Evolutionary conservation across 2,113 vertebrate genomes (phyloP), one percentile per base, ranked within the genome.

Genomic region (Gallinago paraguaiae): DNA sequence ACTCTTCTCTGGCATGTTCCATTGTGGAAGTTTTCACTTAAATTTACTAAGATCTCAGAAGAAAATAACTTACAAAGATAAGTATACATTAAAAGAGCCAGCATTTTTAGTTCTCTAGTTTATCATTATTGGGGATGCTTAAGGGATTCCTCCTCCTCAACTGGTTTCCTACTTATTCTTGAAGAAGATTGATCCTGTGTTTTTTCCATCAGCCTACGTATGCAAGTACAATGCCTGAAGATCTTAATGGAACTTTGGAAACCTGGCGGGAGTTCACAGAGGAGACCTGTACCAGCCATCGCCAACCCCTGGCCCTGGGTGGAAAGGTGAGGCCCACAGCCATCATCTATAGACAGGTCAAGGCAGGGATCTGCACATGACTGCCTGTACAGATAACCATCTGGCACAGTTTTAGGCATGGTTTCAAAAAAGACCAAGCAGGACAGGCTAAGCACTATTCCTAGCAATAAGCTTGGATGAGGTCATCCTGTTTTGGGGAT

Each of bases 341-440:
- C 46, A 54, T 27, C 45, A 57, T 6, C 7, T 35, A 72, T 18
- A 69, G 35, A 10, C 9, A 71, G 5, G 70, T 17, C 41, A 82
- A 83, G 39, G 41, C 11, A 6, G 48, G 87, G 28, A 22, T 64
- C 17, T 86, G 64, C 63, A 82, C 0, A 0, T 23, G 17, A 13
- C 43, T 51, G 17, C 10, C 37, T 8, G 0, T 8, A 60, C 23
- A 18, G n/a, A 31, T 60, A 45, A 41, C 28, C 1, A 6, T 4
- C 79, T 51, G 43, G 35, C 53, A 68, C 0, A 2, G 22, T 17
- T 79, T 60, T 19, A 71, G 56, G 23, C 25, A 54, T 2, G 2
- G 28, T 68, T 92, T 75, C 39, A 70, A 88, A 74, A 74, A 24
- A 50, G 46, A 59, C 23, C 63, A 81, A 75, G 31, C 13, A 69